Conservation (phyloP, 2,113 vertebrate species). For the Osmerus mordax region DNA sequence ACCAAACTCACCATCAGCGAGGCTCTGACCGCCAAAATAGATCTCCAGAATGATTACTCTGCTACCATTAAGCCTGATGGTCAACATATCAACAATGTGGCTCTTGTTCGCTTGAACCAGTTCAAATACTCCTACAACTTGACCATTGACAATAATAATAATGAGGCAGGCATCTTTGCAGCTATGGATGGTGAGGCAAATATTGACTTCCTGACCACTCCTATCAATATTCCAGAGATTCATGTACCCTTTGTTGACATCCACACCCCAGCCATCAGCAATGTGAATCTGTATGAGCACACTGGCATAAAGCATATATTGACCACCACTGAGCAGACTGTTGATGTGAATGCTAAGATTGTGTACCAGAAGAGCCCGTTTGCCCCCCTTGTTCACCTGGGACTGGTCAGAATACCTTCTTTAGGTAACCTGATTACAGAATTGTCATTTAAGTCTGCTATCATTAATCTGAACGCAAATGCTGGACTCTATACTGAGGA, state of each 20-base stretch:
- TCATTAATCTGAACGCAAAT: slow-evolving; percentile 81
- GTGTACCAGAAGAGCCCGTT: slow-evolving; percentile 81
- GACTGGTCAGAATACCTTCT: slow-evolving; percentile 67
- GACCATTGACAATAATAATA: slow-evolving; percentile 73
- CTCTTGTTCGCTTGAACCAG: slow-evolving; percentile 79
- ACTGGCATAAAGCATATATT: slow-evolving; percentile 78
- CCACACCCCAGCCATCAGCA: slow-evolving; percentile 70
- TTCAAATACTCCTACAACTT: slow-evolving; percentile 81
- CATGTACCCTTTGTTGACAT: slow-evolving; percentile 69
- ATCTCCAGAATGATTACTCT: slow-evolving; percentile 83
- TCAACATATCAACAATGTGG: slow-evolving; percentile 77
- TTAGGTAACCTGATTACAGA: slow-evolving; percentile 83
- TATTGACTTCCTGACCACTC: slow-evolving; percentile 81
- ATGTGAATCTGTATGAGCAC: slow-evolving; percentile 83
- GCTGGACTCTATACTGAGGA: slow-evolving; percentile 79
- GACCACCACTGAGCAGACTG: slow-evolving; percentile 80
- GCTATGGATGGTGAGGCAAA: slow-evolving; percentile 81
- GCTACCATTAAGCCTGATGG: slow-evolving; percentile 68
- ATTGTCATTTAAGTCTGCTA: slow-evolving; percentile 85
- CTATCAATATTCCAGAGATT: slow-evolving; percentile 80
- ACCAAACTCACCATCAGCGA: slow-evolving; percentile 76
- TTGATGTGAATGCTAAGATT: slow-evolving; percentile 79
- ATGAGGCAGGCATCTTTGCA: slow-evolving; percentile 67
- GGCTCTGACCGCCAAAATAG: slow-evolving; percentile 78
- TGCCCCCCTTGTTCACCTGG: slow-evolving; percentile 43